Conservation (phyloP, 2,888 invertebrate species). For the Lysandra coridon region DNA sequence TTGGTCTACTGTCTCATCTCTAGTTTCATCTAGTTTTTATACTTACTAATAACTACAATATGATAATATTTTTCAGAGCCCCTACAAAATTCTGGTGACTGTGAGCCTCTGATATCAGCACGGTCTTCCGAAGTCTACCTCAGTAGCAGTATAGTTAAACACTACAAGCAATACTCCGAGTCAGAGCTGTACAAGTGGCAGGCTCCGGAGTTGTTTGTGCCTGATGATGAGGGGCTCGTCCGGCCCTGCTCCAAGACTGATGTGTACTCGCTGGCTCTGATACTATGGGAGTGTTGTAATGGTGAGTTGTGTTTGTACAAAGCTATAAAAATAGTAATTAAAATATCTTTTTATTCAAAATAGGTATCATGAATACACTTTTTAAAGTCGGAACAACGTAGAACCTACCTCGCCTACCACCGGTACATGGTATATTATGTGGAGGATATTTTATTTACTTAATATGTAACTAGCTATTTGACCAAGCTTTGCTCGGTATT, state of each 20-base stretch:
- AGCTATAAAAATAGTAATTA: not conserved
- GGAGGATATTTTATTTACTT: too few species aligned
- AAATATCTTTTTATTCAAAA: too few species aligned
- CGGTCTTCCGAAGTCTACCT: constrained; percentile 62
- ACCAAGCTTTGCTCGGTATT: too few species aligned
- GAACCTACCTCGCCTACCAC: too few species aligned
- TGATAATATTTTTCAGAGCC: constrained; percentile 49
- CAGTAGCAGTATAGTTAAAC: constrained; percentile 52
- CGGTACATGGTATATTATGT: too few species aligned
- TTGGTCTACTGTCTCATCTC: too few species aligned
- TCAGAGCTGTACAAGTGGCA: constrained; percentile 65
- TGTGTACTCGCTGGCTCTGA: constrained; percentile 65
- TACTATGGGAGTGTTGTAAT: constrained; percentile 74
- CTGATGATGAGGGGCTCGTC: constrained; percentile 58
- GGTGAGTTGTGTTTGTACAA: constrained; percentile 49
- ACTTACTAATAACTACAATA: too few species aligned
- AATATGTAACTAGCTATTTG: too few species aligned
- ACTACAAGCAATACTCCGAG: constrained; percentile 51
- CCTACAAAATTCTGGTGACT: constrained; percentile 50
- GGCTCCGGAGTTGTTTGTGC: constrained; percentile 68
- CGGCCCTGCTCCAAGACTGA: constrained; percentile 65
- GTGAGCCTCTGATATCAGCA: constrained; percentile 61
- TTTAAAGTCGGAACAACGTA: too few species aligned
- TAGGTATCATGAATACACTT: too few species aligned
- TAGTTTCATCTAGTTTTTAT: not conserved